Base-by-base conservation (phyloP, 2,113 vertebrate genomes). In the Anseranas semipalmata region DNA sequence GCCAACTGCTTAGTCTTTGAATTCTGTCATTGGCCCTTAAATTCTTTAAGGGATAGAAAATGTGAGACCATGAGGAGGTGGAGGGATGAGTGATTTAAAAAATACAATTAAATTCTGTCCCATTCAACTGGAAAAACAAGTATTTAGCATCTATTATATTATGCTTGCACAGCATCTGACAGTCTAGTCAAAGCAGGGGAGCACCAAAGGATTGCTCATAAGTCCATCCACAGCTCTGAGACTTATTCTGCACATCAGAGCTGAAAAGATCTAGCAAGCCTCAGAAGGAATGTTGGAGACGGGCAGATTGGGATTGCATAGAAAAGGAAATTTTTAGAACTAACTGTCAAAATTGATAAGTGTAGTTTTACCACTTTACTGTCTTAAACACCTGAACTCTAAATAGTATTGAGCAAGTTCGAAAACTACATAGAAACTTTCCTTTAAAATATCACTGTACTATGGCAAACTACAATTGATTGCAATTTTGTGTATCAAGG, bases 331-430 rank as follows among this genome's bases (percentile, higher is more conserved):
- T 60, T 46, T 79, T 81, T 78, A 74, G 33, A 84, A 86, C 68
- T 66, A 24, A 52, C 16, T 79, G 3, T 71, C 21, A 37, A 52
- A 85, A 85, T 27, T 87, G 32, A 46, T 74, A 71, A 59, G 5
- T 0, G 0, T 68, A 2, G 28, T 4, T 72, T 46, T 59, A 59
- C 2, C 2, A n/a, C 14, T 84, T 73, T 11, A 5, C 18, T 75
- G 8, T 75, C 41, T 75, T 80, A 89, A 90, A 43, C 15, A 18
- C 8, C 24, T 65, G 35, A 39, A 65, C n/a, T 59, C 9, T n/a
- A 74, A 66, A 21, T 39, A 80, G 71, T 82, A 21, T 63, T 67
- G 56, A 82, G 56, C 20, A 77, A 53, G 62, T 41, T 19, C n/a
- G 14, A 79, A 82, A 89, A 76, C 24, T 56, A 72, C 7, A 37